Percentiles rank a stretch among this genome's conserved stretches.
phyloP scores from a whole-genome alignment of 2,888 invertebrate genomes.

The Drosophila prostipennis region DNA sequence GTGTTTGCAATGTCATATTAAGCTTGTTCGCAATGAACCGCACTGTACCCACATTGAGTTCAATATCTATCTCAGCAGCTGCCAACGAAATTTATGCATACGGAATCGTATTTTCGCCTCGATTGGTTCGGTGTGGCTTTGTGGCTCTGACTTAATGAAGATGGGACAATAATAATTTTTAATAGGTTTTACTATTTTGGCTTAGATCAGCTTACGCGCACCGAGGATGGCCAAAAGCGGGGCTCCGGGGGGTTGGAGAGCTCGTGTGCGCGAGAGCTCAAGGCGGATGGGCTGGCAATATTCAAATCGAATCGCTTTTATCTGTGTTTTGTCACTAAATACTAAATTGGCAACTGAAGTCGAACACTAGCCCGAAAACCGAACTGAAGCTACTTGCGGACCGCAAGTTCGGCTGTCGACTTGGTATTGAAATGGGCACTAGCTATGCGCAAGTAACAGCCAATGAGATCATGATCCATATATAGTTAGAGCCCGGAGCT shows the following conservation, averaged over 20 bases:
- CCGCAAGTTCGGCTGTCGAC: constrained; percentile 16
- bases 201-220: constrained; percentile 42
- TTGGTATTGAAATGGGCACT: constrained; percentile 46
- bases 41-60: constrained; percentile 26
- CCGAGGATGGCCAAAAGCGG: constrained; percentile 21
- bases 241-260: too few species aligned
- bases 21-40: constrained; percentile 7
- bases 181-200: constrained; percentile 68
- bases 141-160: constrained; percentile 60
- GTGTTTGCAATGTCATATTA: too few species aligned
- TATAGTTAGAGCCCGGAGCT: constrained; percentile 30
- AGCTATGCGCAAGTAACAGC: constrained; percentile 55
- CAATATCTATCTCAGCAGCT: constrained; percentile 26
- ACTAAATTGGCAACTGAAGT: constrained; percentile 73
- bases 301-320: constrained; percentile 63
- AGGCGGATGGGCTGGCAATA: constrained; percentile 50
- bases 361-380: constrained; percentile 51
- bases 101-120: constrained; percentile 57
- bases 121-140: constrained; percentile 42
- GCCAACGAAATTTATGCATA: constrained; percentile 61
- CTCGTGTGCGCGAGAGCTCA: constrained; percentile 21
- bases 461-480: constrained; percentile 73
- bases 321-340: constrained; percentile 70
- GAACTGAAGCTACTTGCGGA: constrained; percentile 58
- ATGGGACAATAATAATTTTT: constrained; percentile 73